Base-by-base conservation (phyloP, 2,797 vertebrate genomes). In the Rhinoraja longicauda region DNA sequence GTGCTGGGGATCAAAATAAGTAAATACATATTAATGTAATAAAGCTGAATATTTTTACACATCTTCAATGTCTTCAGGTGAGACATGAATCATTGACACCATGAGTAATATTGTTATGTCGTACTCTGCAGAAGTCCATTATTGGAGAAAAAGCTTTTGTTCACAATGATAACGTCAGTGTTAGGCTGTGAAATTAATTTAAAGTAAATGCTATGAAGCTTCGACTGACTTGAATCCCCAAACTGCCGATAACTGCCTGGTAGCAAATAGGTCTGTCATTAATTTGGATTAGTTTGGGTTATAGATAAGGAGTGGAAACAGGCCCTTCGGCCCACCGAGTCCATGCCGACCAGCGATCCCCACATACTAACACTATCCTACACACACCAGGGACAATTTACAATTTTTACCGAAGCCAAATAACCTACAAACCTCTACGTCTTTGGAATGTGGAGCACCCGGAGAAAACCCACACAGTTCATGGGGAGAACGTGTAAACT, bases 151-250 rank as follows among this genome's bases (percentile, higher is more conserved):
- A 53, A 32, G 67, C 72, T 73, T 72, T 67, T 45, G 21, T 73
- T 73, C 10, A 7, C 15, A 15, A 73, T 91, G 73, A 91, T 53
- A 67, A 73, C 39, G 88, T 36, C 90, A 73, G 70, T 72, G 88
- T 53, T 91, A 73, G 36, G 13, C 19, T 90, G 19, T 90, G 64
- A 90, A 90, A 90, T 91, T 91, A 91, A 91, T 91, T 90, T 73
- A 72, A 53, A 29, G 8, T 73, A 53, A 24, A 29, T 91, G 36
- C 72, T 29, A 64, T 73, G 90, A 73, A 53, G 90, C 10, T 91
- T 29, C 73, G 24, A 72, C 36, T 29, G 6, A 72, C 13, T 72
- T 70, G 36, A 91, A 73, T 73, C 13, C 67, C 59, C 70, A 73
- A 53, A 73, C 39, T 53, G 39, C 67, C 1, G 73, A 19, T 53